phyloP scores from a whole-genome alignment of 2,113 vertebrate species.

The Fulica atra region DNA sequence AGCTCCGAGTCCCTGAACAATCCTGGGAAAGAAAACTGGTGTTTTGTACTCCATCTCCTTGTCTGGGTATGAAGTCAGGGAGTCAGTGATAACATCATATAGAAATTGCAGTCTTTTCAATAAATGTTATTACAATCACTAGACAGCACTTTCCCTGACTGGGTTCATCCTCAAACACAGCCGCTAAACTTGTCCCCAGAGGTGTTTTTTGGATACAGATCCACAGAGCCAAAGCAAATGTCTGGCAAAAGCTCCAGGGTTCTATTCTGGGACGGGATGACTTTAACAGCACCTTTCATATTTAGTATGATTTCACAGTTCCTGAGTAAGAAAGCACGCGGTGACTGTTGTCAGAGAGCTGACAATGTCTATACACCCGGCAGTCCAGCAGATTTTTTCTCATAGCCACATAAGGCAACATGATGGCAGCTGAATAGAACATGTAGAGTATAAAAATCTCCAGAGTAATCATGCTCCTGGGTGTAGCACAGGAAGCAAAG shows the following conservation, averaged over 20 bases:
- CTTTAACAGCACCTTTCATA: neutral
- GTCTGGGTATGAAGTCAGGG: neutral
- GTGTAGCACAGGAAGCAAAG: neutral
- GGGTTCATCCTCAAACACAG: neutral
- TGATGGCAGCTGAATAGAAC: neutral
- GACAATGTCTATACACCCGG: neutral
- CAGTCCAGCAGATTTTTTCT: neutral
- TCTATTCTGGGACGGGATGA: neutral
- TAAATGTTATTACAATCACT: neutral
- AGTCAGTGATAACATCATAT: neutral
- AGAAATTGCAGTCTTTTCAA: neutral
- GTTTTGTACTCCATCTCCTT: neutral
- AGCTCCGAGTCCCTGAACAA: neutral
- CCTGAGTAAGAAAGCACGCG: neutral
- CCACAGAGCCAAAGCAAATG: neutral
- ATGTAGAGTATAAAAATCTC: neutral
- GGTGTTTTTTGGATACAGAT: neutral
- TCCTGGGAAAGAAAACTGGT: neutral
- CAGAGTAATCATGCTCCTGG: neutral
- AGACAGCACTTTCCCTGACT: neutral
- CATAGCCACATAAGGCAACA: neutral
- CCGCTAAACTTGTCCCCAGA: neutral
- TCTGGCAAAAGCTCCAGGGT: neutral
- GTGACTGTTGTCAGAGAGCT: neutral
- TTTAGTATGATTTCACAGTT: neutral